Evolutionary conservation across 1,140 invertebrate genomes (phyloP), one percentile per base, ranked within the genome.

Genomic region (Archivesica marissinica): DNA sequence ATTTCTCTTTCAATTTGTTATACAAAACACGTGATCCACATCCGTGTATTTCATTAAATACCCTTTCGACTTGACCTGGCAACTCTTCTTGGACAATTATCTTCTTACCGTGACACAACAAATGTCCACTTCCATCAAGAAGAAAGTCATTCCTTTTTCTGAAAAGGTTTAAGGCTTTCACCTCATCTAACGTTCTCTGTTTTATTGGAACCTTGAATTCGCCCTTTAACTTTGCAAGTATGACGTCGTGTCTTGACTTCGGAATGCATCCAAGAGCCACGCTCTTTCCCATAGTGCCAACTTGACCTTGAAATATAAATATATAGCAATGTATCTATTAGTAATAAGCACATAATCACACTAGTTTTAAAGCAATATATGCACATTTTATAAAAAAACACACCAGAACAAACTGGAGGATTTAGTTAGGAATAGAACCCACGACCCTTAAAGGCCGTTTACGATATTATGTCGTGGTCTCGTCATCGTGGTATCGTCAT

Each of bases 1-100:
- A 54, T 25, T 23, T 38, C 56, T 54, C 72, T 56, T 20, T 54
- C 0, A 76, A 35, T 76, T 54, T 76, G 23, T 76, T 35, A 35
- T 76, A 76, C 23, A 76, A 28, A 33, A 56, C 47, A 25, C 47
- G 52, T 9, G 72, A 6, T 50, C 70, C 25, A 50, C 39, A 50
- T n/a, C 72, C 44, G 7, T 54, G 9, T 35, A 44, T 41, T 2
- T 72, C 39, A 23, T 25, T 47, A n/a, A 72, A 72, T 28, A 2
- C 20, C 9, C 47, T 44, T n/a, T 72, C 44, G 30, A 44, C 68
- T 25, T 44, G 0, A 11, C n/a, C 47, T 25, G 68, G 38, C 25
- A 72, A 25, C n/a, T 72, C 39, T n/a, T 64, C 59, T 15, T 33
- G 15, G 20, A 64, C 59, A 17, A 64, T 33, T 20, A 64, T 33